phyloP scores from a whole-genome alignment of 2,113 vertebrate genomes.

The Gavia stellata region DNA sequence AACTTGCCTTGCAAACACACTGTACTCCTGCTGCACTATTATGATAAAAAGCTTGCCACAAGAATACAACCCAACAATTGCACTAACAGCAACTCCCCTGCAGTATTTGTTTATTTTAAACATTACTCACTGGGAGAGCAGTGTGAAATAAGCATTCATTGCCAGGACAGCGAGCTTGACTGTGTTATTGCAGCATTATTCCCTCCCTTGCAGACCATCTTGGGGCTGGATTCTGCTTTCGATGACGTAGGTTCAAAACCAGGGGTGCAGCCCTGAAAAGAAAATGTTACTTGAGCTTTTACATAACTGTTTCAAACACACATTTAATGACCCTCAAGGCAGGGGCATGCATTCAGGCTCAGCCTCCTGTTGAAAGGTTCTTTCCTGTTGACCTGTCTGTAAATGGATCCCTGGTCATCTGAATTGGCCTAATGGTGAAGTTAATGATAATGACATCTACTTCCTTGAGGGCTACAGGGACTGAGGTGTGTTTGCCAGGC shows the following conservation, averaged over 20 bases:
- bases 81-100: neutral
- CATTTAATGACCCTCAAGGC: neutral
- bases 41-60: constrained; percentile 12
- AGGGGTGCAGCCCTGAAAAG: neutral
- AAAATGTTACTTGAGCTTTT: neutral
- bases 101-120: constrained; percentile 47
- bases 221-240: neutral
- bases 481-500: neutral
- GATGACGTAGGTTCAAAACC: neutral
- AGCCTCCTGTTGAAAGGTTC: neutral
- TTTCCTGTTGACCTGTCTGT: neutral
- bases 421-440: neutral
- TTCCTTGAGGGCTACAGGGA: neutral
- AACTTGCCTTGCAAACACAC: constrained; percentile 4
- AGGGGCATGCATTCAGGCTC: neutral
- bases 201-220: neutral
- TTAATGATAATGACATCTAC: neutral
- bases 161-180: neutral
- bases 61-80: constrained; percentile 26
- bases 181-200: neutral
- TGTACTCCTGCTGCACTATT: neutral
- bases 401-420: neutral
- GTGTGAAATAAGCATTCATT: neutral
- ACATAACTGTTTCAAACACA: neutral
- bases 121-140: neutral